Evolutionary conservation across 2,888 invertebrate genomes (phyloP), one percentile per base, ranked within the genome.

Genomic region (Bembecia ichneumoniformis): DNA sequence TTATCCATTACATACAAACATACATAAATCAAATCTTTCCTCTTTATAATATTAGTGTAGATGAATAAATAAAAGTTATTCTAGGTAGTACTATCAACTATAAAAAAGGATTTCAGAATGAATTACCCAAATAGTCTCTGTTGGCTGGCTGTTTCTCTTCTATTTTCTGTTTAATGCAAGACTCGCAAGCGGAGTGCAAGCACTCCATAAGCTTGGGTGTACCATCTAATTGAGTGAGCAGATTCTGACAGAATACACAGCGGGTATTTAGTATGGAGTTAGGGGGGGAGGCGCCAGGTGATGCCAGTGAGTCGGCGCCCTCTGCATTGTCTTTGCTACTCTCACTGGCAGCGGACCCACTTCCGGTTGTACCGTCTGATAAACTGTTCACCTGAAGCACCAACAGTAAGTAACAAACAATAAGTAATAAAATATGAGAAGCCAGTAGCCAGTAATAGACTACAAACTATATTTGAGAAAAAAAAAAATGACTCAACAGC

Each of bases 151-250:
- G 76, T 44, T 74, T 74, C 63, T 87, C 87, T 15, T 87, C 83
- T 28, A 93, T 78, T 77, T 93, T 94, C 51, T 90, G 89, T 58
- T 89, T 90, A 61, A 95, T 83, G 80, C 96, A 96, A 55, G 90
- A 87, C 51, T 91, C 89, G 75, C 96, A 97, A 52, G 94, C 91
- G 49, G 95, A 93, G 77, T 97, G 96, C 59, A 97, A 88, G 74
- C 96, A 97, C 79, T 95, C 95, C 68, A 97, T 86, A 53, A 96
- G 88, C 82, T 95, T 95, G 35, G 96, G 95, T 48, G 80, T 82
- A 62, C 87, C 87, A 2, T 82, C 82, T n/a, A 74, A 62, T 47
- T 64, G 67, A 50, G 75, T 64, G 28, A 87, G 77, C 53, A 68
- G 53, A 14, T 62, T 57, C 49, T 60, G 58, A 68, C 90, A 90